Percentiles rank a stretch among this genome's conserved stretches.
These are phyloP conservation scores for Oscheius onirici DNA, from an alignment of 2,888 invertebrate genomes.

Conservation along the genomic window DNA sequence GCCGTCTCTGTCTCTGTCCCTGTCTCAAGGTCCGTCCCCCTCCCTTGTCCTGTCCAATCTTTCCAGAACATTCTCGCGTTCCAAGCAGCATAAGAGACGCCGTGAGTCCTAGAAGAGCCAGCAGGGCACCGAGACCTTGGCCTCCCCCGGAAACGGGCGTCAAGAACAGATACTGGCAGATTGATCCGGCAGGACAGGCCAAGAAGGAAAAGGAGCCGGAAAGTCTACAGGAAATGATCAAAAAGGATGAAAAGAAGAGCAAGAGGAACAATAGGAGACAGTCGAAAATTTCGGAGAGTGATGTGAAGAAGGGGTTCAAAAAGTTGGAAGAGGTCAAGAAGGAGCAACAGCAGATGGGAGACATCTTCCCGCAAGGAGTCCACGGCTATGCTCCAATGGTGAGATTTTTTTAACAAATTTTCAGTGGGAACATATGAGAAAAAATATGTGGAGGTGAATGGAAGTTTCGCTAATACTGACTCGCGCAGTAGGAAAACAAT, in stretches of 20 bases:
- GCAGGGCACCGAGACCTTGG: constrained; percentile 43
- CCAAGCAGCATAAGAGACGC: constrained; percentile 51
- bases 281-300: constrained; percentile 29
- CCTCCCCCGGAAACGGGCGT: constrained; percentile 38
- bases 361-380: constrained; percentile 18
- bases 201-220: constrained; percentile 35
- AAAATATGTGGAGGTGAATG: no score
- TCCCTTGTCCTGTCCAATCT: constrained; percentile 4
- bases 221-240: constrained; percentile 30
- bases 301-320: constrained; percentile 29
- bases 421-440: no score
- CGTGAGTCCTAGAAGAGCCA: constrained; percentile 43
- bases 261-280: background rate
- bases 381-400: constrained; percentile 5
- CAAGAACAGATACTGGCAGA: constrained; percentile 52
- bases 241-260: constrained; percentile 10
- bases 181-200: constrained; percentile 44
- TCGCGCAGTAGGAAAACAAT: no score
- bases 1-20: constrained; percentile 23
- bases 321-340: constrained; percentile 6
- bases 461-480: no score
- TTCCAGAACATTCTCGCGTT: constrained; percentile 44
- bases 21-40: constrained; percentile 23
- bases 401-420: no score
- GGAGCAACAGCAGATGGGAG: background rate